Conservation (phyloP, 2,797 vertebrate species). For the Enteromius mattozi region DNA sequence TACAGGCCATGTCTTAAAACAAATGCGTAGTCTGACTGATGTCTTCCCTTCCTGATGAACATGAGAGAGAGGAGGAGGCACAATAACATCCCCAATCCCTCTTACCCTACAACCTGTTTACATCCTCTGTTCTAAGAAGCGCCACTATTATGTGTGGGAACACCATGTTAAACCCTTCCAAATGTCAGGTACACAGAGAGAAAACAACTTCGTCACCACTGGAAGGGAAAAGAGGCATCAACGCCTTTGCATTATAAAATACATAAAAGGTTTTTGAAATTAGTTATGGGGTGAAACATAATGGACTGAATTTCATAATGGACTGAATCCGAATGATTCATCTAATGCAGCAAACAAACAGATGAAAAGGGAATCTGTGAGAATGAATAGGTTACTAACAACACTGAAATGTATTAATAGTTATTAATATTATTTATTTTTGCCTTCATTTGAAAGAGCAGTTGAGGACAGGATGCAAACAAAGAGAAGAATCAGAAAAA, state of each 20-base stretch:
- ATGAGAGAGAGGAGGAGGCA: slow-evolving; percentile 42
- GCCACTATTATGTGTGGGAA: slow-evolving; percentile 47
- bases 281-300: not conserved
- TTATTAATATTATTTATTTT: not conserved
- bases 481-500: not conserved
- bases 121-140: slow-evolving; percentile 55
- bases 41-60: slow-evolving; percentile 59
- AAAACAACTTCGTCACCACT: slow-evolving; percentile 17
- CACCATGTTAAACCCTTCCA: slow-evolving; percentile 40
- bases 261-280: not conserved
- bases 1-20: slow-evolving; percentile 59
- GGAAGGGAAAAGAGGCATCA: slow-evolving; percentile 5
- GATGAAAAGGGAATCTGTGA: not conserved
- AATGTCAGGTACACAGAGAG: slow-evolving; percentile 44
- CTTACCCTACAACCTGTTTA: slow-evolving; percentile 71
- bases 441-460: not conserved
- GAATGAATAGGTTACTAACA: not conserved
- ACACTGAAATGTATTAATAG: not conserved
- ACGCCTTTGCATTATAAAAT: not conserved
- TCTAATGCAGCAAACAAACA: not conserved
- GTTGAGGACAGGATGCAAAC: not conserved
- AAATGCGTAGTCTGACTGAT: slow-evolving; percentile 58
- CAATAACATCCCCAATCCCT: slow-evolving; percentile 61
- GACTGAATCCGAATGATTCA: not conserved
- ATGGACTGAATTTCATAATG: not conserved